A percentile compares a stretch with the other conserved stretches of the same genome.
phyloP scores from a whole-genome alignment of 1,140 invertebrate species.

The Odontomachus brunneus region DNA sequence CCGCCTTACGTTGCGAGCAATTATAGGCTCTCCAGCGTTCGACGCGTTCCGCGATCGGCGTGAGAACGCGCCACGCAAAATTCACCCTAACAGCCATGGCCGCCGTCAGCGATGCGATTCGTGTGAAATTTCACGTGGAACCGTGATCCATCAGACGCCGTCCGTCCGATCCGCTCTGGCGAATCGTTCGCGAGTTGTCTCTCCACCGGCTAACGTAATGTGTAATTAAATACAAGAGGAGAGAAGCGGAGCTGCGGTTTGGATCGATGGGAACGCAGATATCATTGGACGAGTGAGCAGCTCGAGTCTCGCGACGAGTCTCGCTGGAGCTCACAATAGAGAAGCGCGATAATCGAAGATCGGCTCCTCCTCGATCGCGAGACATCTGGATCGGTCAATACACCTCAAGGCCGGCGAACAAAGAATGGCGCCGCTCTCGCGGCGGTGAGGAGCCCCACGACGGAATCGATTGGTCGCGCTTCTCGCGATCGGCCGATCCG shows the following conservation, averaged over 20 bases:
- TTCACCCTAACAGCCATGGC: too few species aligned
- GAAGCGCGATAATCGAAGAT: slow-evolving; percentile 20
- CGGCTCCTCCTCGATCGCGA: slow-evolving; percentile 22
- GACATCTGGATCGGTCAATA: slow-evolving; percentile 57
- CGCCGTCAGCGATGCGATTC: too few species aligned
- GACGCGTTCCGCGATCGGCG: not conserved
- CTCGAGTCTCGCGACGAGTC: not conserved
- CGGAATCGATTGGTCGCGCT: slow-evolving; percentile 70
- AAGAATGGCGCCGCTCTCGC: slow-evolving; percentile 60
- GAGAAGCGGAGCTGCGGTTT: not conserved
- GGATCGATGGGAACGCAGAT: slow-evolving; percentile 15
- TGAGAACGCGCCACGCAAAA: not conserved
- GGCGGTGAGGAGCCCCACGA: slow-evolving; percentile 53
- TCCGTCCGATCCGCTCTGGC: too few species aligned
- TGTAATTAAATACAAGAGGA: too few species aligned
- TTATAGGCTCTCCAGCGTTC: slow-evolving; percentile 22
- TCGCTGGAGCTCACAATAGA: slow-evolving; percentile 5
- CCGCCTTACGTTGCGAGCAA: slow-evolving; percentile 49
- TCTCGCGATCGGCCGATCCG: slow-evolving; percentile 71
- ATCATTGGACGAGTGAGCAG: not conserved
- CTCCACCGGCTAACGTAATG: too few species aligned
- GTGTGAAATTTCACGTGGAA: not conserved
- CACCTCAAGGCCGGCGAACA: slow-evolving; percentile 61
- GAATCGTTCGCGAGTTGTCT: too few species aligned
- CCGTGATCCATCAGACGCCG: too few species aligned